Base-by-base conservation (phyloP, 30 jellyfish, hydroid and myxozoan species). In the Cassiopea andromeda region DNA sequence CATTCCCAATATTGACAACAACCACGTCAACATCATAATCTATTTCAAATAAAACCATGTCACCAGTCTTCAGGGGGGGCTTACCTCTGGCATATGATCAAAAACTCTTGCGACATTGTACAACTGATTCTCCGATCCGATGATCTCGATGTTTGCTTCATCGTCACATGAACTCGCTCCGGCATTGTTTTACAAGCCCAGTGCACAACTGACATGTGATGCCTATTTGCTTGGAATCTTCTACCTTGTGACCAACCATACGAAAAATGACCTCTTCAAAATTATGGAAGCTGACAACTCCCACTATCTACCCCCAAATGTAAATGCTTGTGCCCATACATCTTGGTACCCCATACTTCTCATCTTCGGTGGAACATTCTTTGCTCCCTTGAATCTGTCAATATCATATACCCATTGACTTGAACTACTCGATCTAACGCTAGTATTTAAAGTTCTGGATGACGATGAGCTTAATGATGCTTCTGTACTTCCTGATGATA, bases 311-410 rank as follows among this genome's bases (percentile, higher is more conserved):
- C 97, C 97, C 7, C 97, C 97, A 68, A 81, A 90, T 1, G 92
- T 78, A 69, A 81, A 90, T 1, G 97, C 97, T 38, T 90, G 97
- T 43, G 97, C 97, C 97, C 97, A 90, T 17, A 90, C 46, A 46
- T 77, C 92, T 16, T 85, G 89, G 38, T 83, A 74, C 49, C 92
- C 91, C 43, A 77, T 59, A 46, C 88, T 59, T 46, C 75, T 81
- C 81, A 90, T 58, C 16, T 90, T 73, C 83, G 77, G 59, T 43
- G 88, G 85, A 19, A 67, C 14, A 1, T 82, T 73, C 48, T 64
- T 73, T 1, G 88, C 72, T n/a, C 97, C 97, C 48, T 82, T 75
- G 74, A 90, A 90, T 69, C 91, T 61, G 57, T 90, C 97, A 27
- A 90, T 83, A 12, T 82, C 78, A 54, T 90, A 90, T 8, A 68